phyloP scores from a whole-genome alignment of 2,888 invertebrate species.

The Andrena marginata region DNA sequence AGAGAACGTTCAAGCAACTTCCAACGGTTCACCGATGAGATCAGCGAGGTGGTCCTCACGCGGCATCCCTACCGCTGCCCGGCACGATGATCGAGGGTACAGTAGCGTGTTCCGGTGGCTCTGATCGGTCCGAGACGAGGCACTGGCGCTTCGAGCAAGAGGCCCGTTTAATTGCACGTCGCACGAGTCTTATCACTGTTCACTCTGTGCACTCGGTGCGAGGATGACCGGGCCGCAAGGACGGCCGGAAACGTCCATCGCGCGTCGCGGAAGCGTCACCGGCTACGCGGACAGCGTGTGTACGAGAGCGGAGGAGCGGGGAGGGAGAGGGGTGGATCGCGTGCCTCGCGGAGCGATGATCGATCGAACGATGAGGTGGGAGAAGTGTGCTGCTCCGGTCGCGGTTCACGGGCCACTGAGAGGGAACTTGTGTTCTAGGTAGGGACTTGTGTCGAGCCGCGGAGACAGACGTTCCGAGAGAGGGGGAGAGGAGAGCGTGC shows the following conservation, averaged over 20 bases:
- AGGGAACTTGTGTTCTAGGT: slow-evolving; percentile 69
- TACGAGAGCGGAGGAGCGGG: background rate
- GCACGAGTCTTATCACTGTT: slow-evolving; percentile 12
- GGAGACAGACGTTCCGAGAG: slow-evolving; percentile 1
- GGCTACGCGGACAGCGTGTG: background rate
- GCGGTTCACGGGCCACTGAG: slow-evolving; percentile 76
- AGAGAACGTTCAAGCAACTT: background rate
- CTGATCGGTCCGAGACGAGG: background rate
- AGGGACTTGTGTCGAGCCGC: slow-evolving; percentile 50
- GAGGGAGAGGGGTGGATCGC: slow-evolving; percentile 18
- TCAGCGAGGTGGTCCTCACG: background rate
- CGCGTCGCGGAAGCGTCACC: slow-evolving; percentile 39
- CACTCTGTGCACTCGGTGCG: background rate
- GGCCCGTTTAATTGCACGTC: slow-evolving; percentile 9
- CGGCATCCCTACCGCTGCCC: background rate
- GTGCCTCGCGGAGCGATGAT: slow-evolving; percentile 38
- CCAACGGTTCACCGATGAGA: background rate
- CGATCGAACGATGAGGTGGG: slow-evolving; percentile 47
- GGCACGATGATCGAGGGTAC: background rate
- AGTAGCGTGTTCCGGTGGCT: background rate
- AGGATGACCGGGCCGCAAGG: slow-evolving; percentile 5
- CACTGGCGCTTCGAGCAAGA: background rate
- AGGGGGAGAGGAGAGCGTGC: slow-evolving; percentile 25
- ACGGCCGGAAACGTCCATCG: slow-evolving; percentile 47
- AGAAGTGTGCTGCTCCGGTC: slow-evolving; percentile 64